These are phyloP conservation scores for Luscinia luscinia DNA, from an alignment of 2,797 vertebrate genomes.

Conservation along the genomic window DNA sequence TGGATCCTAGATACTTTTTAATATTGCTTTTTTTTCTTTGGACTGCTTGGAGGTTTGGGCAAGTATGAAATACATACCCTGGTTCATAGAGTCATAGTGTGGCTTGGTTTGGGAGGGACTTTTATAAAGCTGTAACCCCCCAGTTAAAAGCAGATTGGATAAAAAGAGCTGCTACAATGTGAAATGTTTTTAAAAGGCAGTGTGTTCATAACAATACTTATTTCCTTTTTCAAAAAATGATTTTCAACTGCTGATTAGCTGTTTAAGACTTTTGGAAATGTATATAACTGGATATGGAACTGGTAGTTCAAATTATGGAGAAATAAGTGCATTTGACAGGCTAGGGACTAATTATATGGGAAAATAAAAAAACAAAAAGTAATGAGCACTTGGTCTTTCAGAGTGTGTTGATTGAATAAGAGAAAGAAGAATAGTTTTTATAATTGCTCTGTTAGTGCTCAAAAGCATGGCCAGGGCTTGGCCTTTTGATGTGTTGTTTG, in stretches of 20 bases:
- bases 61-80: neutral
- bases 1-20: neutral
- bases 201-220: neutral
- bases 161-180: neutral
- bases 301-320: neutral
- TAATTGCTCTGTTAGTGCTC: conserved; percentile 46
- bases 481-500: neutral
- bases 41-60: neutral
- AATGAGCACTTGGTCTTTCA: conserved; percentile 23
- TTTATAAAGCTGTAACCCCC: neutral
- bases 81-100: neutral
- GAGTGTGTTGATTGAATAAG: neutral
- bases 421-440: neutral
- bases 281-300: neutral
- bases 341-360: neutral
- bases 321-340: neutral
- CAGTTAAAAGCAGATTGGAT: neutral
- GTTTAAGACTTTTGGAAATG: neutral
- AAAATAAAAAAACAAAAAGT: neutral
- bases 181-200: neutral
- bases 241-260: neutral
- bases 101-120: neutral
- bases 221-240: neutral
- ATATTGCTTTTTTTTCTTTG: neutral
- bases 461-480: neutral